Conservation (phyloP, 1,140 invertebrate genomes). For the Tribolium madens region DNA sequence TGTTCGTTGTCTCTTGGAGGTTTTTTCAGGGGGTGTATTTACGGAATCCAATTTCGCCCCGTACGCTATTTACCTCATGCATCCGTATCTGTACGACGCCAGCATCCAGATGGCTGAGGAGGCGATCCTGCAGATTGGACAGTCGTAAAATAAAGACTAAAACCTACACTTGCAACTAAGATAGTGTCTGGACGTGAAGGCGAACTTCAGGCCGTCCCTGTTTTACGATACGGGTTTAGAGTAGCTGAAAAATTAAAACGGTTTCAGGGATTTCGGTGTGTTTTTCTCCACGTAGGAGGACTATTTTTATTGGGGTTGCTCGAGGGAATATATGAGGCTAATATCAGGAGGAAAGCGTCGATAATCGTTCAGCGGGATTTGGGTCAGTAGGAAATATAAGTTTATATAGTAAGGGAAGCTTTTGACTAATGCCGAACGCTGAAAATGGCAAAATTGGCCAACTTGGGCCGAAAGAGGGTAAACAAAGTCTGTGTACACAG, state of each 20-base stretch:
- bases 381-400: neutral
- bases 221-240: constrained; percentile 36
- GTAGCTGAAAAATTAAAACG: constrained; percentile 35
- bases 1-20: neutral
- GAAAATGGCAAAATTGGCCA: neutral
- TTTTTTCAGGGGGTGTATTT: constrained; percentile 24
- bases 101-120: constrained; percentile 31
- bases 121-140: constrained; percentile 35
- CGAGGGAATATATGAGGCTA: neutral
- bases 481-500: too few species aligned
- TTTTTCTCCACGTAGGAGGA: constrained; percentile 2
- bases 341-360: constrained; percentile 6
- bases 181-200: constrained; percentile 33
- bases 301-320: constrained; percentile 18
- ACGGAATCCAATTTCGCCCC: constrained; percentile 31
- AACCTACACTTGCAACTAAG: constrained; percentile 37
- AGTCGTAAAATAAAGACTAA: constrained; percentile 39
- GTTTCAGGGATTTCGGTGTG: constrained; percentile 11
- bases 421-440: neutral
- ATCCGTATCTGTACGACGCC: constrained; percentile 30
- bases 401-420: neutral
- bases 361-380: constrained; percentile 17
- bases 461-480: neutral
- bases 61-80: constrained; percentile 29
- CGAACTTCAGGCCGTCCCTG: constrained; percentile 19